Evolutionary conservation across 2,888 invertebrate genomes (phyloP), one percentile per base, ranked within the genome.

Genomic region (Matsumyia berberina): DNA sequence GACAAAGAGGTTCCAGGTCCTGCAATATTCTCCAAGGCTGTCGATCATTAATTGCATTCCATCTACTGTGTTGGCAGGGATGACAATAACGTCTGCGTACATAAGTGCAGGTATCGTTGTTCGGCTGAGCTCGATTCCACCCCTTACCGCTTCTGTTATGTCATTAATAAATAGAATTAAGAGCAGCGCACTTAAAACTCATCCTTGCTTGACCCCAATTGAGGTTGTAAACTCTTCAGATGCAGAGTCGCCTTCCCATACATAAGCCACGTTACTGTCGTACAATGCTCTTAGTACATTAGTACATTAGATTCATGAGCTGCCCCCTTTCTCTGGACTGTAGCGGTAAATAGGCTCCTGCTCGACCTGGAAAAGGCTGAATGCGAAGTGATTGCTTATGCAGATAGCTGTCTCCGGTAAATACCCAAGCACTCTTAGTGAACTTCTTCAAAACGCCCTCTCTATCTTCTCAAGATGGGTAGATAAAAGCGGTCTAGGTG

Each of bases 21-120:
- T n/a, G 4, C 37, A 39, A 5, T 39, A 39, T 4, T n/a, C 15
- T 35, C 35, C 33, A 8, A 55, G 33, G 0, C 33, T 15, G 35
- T 55, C 35, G 7, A 55, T 55, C 33, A 17, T 55, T 55, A 33
- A 11, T 35, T 57, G 55, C 2, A 57, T 57, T 57, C 55, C 55
- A 17, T 57, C 17, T 0, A 57, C 49, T 8, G 64, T 11, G 33
- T 64, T 19, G 11, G 49, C 9, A n/a, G 49, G 35, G 8, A 64
- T 37, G 15, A 35, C 46, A 6, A 49, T 64, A 64, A 35, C 49
- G 35, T 49, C 35, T 0, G 29, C 58, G 8, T 29, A 39, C n/a
- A 42, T 31, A 2, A 55, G 37, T 9, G 35, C 55, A 17, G 55
- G 55, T 33, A 55, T 55, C 37, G 12, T 7, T 17, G 19, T 35